Evolutionary conservation across 2,797 vertebrate genomes (phyloP).

Genomic region (Sciaenops ocellatus): DNA sequence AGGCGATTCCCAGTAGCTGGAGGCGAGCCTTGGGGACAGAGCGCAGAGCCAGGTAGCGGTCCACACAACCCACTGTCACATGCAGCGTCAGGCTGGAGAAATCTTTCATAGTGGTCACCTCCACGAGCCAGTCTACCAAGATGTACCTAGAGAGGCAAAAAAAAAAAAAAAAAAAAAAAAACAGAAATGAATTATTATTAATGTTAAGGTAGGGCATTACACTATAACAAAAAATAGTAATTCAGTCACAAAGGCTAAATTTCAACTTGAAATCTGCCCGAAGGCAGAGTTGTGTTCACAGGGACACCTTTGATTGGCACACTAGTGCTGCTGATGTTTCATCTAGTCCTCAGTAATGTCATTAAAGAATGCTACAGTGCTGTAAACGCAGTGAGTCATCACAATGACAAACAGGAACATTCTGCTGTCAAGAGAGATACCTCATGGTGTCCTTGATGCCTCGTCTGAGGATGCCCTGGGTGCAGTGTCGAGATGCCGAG

Average conservation of each 20-base stretch:
- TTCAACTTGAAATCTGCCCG: not conserved
- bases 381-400: conserved; percentile 39
- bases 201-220: not conserved
- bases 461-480: conserved; percentile 85
- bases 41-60: conserved; percentile 91
- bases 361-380: conserved; percentile 26
- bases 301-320: not conserved
- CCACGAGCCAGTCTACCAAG: conserved; percentile 97
- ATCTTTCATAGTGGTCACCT: conserved; percentile 99
- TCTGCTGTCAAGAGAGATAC: conserved; percentile 70
- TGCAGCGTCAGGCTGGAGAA: conserved; percentile 96
- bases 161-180: not conserved
- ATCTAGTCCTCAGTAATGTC: conserved; percentile 24
- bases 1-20: conserved; percentile 96
- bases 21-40: conserved; percentile 91
- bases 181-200: no score
- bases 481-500: conserved; percentile 77
- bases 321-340: not conserved
- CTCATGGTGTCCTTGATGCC: conserved; percentile 98
- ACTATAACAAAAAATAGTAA: not conserved
- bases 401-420: conserved; percentile 11
- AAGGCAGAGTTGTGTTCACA: not conserved
- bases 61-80: conserved; percentile 94
- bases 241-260: not conserved
- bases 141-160: conserved; percentile 89